Conservation (phyloP, 2,797 vertebrate species). For the Pangasius djambal region DNA sequence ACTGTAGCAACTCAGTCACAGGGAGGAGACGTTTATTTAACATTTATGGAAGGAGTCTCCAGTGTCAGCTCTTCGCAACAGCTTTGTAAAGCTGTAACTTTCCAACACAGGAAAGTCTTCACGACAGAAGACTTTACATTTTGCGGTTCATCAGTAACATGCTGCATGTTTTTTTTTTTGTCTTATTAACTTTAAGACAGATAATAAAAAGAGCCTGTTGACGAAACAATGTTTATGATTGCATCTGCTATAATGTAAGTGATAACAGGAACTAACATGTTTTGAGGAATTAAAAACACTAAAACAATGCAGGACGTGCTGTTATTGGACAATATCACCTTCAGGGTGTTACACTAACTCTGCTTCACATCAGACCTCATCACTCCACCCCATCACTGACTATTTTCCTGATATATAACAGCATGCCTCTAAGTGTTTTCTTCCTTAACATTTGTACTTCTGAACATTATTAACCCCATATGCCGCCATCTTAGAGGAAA, state of each 20-base stretch:
- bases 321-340: neutral
- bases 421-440: neutral
- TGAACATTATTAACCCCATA: slow-evolving; percentile 22
- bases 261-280: neutral
- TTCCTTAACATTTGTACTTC: neutral
- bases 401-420: slow-evolving; percentile 3
- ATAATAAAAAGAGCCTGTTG: neutral
- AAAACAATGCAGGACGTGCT: neutral
- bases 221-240: neutral
- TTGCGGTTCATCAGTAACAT: neutral
- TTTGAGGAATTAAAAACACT: neutral
- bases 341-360: neutral
- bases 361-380: neutral
- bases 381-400: neutral
- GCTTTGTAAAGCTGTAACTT: neutral
- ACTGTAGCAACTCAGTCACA: neutral
- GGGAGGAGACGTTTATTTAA: neutral
- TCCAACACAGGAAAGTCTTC: no score
- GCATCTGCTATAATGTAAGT: neutral
- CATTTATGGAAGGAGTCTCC: neutral
- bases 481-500: slow-evolving; percentile 36
- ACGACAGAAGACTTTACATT: no score
- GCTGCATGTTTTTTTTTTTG: neutral
- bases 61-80: neutral
- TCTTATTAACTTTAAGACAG: no score